Evolutionary conservation across 2,113 vertebrate genomes (phyloP).

Genomic region (Scomber scombrus): DNA sequence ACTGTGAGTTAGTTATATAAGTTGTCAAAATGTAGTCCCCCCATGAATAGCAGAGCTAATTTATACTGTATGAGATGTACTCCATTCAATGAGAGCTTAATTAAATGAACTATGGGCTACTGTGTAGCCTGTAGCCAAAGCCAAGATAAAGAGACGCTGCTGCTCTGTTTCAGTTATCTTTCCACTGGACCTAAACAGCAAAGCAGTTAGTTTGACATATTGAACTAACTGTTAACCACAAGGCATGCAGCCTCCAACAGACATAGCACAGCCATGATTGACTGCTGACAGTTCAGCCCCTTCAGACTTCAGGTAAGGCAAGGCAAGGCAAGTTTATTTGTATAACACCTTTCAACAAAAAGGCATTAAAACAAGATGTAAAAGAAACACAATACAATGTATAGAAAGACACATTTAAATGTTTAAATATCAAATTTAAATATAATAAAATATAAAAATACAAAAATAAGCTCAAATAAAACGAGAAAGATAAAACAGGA

Average conservation of each 20-base stretch:
- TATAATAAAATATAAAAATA: too few species aligned
- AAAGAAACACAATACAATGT: too few species aligned
- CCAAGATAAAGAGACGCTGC: slow-evolving; percentile 57
- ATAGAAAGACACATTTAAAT: too few species aligned
- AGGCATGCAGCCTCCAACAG: background rate
- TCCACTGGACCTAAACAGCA: slow-evolving; percentile 9
- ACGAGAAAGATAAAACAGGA: too few species aligned
- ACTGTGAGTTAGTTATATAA: slow-evolving; percentile 27
- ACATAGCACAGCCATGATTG: background rate
- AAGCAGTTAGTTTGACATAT: slow-evolving; percentile 16
- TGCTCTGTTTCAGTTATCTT: slow-evolving; percentile 26
- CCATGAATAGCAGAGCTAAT: slow-evolving; percentile 28
- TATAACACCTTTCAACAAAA: too few species aligned
- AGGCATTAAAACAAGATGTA: too few species aligned
- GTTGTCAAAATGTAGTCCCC: slow-evolving; percentile 9
- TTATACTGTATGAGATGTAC: slow-evolving; percentile 37
- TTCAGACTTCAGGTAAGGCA: too few species aligned
- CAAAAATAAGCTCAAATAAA: too few species aligned
- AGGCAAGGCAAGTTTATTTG: too few species aligned
- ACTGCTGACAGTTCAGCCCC: background rate
- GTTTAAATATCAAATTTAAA: too few species aligned
- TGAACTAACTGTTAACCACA: slow-evolving; percentile 14
- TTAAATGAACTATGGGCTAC: slow-evolving; percentile 45
- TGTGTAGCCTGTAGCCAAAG: slow-evolving; percentile 27
- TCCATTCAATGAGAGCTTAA: slow-evolving; percentile 41